These are phyloP conservation scores for Penaeus indicus DNA, from an alignment of 1,140 invertebrate genomes.

Conservation along the genomic window DNA sequence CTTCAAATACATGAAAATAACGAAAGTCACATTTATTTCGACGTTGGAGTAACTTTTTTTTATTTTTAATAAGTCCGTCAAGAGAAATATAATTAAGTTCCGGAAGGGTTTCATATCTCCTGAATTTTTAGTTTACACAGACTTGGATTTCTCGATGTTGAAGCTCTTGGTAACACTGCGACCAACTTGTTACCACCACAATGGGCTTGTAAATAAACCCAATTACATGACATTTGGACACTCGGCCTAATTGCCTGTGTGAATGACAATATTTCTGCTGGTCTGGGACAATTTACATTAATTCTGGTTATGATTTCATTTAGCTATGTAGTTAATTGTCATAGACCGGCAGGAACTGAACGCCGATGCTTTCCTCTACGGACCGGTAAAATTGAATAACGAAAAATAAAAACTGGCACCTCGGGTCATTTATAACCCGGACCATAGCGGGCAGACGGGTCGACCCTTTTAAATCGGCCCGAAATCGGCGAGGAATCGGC, in stretches of 20 bases:
- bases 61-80: no score
- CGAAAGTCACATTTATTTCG: no score
- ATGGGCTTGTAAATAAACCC: constrained; percentile 57
- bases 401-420: constrained; percentile 57
- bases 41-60: no score
- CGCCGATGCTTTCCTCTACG: constrained; percentile 37
- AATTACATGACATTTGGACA: constrained; percentile 59
- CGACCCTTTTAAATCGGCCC: constrained; percentile 47
- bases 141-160: not conserved
- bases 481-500: constrained; percentile 44
- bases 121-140: no score
- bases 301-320: constrained; percentile 61
- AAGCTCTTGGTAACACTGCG: constrained; percentile 29
- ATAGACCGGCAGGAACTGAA: constrained; percentile 3
- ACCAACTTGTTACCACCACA: constrained; percentile 50
- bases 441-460: constrained; percentile 29
- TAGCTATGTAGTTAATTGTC: constrained; percentile 55
- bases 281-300: constrained; percentile 60
- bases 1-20: no score
- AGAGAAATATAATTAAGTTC: no score
- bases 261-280: constrained; percentile 59
- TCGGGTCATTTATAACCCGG: constrained; percentile 45
- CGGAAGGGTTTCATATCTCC: no score
- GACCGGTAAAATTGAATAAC: constrained; percentile 54
- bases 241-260: constrained; percentile 48